Evolutionary conservation across 2,888 invertebrate species (phyloP), one percentile per base, ranked within the genome.

Genomic region (Orthonychiurus folsomi): DNA sequence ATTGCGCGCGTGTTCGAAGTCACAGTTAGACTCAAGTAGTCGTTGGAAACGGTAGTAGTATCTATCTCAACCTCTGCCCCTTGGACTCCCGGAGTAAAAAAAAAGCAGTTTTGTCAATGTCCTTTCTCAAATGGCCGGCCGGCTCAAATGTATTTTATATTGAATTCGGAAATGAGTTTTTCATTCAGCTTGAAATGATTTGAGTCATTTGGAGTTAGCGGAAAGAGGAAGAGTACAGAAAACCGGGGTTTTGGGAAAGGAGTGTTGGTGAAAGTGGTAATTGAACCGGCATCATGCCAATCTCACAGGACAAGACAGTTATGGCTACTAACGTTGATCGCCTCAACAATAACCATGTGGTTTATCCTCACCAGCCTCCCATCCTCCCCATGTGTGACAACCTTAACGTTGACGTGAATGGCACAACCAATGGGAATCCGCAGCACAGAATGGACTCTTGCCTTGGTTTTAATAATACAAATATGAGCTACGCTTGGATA

Each of bases 221-320:
- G 37, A n/a, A n/a, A n/a, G n/a, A n/a, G n/a, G n/a, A n/a, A n/a
- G n/a, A n/a, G n/a, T n/a, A n/a, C n/a, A n/a, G n/a, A n/a, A n/a
- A n/a, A n/a, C n/a, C n/a, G n/a, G n/a, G n/a, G n/a, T n/a, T n/a
- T n/a, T n/a, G n/a, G n/a, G n/a, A n/a, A n/a, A n/a, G n/a, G n/a
- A n/a, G n/a, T n/a, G n/a, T n/a, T 37, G 15, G 20, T 62, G 62
- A 50, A 47, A 1, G 47, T 50, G 20, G 3, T 37, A 37, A 20
- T 56, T 56, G 52, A 62, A 57, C 56, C 50, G 56, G 50, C 60
- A 55, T 50, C 62, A 62, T 62, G 62, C 62, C 57, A 28, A 57
- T 62, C 62, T 62, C 28, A 50, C 56, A 62, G 47, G 57, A 62
- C 62, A 62, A 62, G 62, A 57, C 62, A 57, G 57, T 15, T 9